Conservation (phyloP, 1,140 invertebrate species). For the Lepidurus couesii region DNA sequence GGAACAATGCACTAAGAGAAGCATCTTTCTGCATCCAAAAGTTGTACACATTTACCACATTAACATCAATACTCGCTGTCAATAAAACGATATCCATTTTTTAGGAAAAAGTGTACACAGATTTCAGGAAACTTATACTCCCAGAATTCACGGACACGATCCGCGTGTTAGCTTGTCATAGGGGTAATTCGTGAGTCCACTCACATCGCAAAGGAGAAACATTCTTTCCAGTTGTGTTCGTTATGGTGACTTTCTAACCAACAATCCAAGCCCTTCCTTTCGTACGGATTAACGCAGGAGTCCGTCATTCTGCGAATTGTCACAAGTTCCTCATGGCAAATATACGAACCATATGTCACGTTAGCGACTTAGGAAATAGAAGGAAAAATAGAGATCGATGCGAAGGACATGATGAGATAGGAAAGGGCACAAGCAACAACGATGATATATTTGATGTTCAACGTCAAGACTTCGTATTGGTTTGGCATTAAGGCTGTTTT, state of each 20-base stretch:
- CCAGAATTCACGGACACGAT: constrained; percentile 95
- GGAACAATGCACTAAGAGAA: neutral
- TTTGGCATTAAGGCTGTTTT: too few relatives aligned
- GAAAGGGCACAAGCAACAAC: constrained; percentile 96
- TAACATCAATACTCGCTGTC: constrained; percentile 68
- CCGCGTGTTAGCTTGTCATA: constrained; percentile 62
- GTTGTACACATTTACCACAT: too few relatives aligned
- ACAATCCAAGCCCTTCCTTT: constrained; percentile 55
- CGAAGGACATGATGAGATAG: constrained; percentile 90
- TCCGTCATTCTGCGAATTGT: constrained; percentile 87
- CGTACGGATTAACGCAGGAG: constrained; percentile 73
- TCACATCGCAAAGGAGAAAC: constrained; percentile 53
- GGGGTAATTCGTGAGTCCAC: constrained; percentile 59
- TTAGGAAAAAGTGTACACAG: neutral
- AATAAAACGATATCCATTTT: constrained; percentile 45
- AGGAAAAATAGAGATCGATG: constrained; percentile 39
- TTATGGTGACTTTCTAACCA: constrained; percentile 42
- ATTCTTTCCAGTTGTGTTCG: constrained; percentile 48
- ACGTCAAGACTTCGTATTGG: constrained; percentile 46
- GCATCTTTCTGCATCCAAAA: constrained; percentile 4
- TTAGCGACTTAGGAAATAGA: neutral
- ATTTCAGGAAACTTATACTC: constrained; percentile 57
- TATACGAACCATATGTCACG: constrained; percentile 49
- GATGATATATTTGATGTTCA: constrained; percentile 99
- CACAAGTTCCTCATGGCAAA: constrained; percentile 91